Conservation (phyloP, 2,888 invertebrate species). For the Tridacna gigas region DNA sequence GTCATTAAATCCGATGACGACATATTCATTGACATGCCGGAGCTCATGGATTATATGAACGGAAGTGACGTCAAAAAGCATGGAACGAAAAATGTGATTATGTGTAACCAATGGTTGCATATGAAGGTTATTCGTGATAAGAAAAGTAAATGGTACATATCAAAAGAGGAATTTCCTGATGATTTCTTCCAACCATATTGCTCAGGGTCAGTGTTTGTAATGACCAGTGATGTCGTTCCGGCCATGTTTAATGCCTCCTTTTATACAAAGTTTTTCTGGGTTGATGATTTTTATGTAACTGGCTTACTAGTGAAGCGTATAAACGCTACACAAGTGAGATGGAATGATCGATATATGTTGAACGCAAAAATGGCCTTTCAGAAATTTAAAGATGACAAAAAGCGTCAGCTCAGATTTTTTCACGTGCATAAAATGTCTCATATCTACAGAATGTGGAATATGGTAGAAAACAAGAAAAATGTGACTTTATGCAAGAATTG, state of each 20-base stretch:
- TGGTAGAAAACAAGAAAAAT: conserved; percentile 58
- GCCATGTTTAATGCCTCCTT: conserved; percentile 88
- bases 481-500: conserved; percentile 41
- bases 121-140: conserved; percentile 84
- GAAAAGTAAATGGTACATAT: conserved; percentile 85
- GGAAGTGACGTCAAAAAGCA: conserved; percentile 54
- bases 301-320: conserved; percentile 88
- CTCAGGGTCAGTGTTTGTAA: conserved; percentile 86
- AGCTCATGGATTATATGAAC: conserved; percentile 70
- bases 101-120: conserved; percentile 84
- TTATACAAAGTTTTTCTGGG: conserved; percentile 92
- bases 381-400: conserved; percentile 74
- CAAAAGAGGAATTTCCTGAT: conserved; percentile 82
- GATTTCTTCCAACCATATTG: conserved; percentile 85
- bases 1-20: conserved; percentile 86
- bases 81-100: conserved; percentile 71
- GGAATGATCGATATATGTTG: conserved; percentile 80
- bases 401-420: conserved; percentile 78
- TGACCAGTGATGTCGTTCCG: conserved; percentile 88
- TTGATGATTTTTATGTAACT: conserved; percentile 95
- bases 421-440: conserved; percentile 81
- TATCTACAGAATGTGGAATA: conserved; percentile 78
- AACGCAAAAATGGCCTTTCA: conserved; percentile 75
- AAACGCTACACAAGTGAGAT: conserved; percentile 74
- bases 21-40: conserved; percentile 86